Evolutionary conservation across 2,113 vertebrate genomes (phyloP).

Genomic region (Perccottus glenii): DNA sequence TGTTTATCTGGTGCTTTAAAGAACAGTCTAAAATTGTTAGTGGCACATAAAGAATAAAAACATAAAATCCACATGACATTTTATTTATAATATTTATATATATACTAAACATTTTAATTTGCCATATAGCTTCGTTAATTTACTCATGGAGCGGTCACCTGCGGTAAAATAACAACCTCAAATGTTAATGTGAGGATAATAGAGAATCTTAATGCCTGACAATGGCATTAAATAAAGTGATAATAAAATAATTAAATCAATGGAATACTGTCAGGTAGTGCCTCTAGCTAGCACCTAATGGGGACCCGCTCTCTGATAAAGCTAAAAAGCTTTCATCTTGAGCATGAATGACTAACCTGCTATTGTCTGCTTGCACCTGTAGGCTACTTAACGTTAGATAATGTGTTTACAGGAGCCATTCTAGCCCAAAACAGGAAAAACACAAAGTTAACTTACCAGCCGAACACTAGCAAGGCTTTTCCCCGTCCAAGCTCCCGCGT

Average conservation of each 20-base stretch:
- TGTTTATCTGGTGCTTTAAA: background rate
- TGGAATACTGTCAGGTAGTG: constrained; percentile 12
- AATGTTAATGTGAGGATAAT: background rate
- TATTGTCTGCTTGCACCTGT: too few species aligned
- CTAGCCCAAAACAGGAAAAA: background rate
- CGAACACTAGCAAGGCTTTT: constrained; percentile 24
- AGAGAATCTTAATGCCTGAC: background rate
- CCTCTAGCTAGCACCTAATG: constrained; percentile 62
- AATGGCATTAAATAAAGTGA: background rate
- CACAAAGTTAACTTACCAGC: constrained; percentile 63
- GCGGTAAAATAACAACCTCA: background rate
- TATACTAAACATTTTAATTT: too few species aligned
- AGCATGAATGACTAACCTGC: too few species aligned
- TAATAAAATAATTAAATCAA: too few species aligned
- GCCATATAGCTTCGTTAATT: too few species aligned
- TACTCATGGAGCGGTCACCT: too few species aligned
- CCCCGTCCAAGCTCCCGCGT: constrained; percentile 27
- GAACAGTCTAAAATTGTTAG: background rate
- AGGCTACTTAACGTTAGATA: too few species aligned
- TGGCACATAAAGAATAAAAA: too few species aligned
- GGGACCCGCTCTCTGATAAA: constrained; percentile 9
- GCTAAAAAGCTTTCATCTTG: background rate
- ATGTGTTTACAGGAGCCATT: background rate
- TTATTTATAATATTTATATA: too few species aligned
- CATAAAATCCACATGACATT: background rate